Base-by-base conservation (phyloP, 2,113 vertebrate species). In the Mellivora capensis region DNA sequence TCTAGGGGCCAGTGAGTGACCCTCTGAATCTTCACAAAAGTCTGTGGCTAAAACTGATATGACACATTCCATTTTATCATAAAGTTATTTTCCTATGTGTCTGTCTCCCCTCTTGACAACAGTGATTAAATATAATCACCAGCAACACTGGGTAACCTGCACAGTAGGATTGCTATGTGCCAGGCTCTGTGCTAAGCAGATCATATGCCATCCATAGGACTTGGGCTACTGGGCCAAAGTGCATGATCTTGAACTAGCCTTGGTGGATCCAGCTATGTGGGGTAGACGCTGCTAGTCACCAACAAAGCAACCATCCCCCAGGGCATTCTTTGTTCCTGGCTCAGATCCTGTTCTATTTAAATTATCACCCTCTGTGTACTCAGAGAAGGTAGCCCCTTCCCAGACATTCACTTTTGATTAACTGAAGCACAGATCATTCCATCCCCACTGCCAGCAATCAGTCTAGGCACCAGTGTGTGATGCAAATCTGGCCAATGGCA, bases 121-220 rank as follows among this genome's bases (percentile, higher is more conserved):
- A 47, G 39, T 29, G 23, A n/a, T 0, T 59, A 37, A 77, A 21
- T 12, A 42, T 7, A 23, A 37, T 87, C 25, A 77, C n/a, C 69
- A 11, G 54, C 18, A 21, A 17, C 34, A 11, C 6, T 8, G 7
- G 20, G 39, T 7, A 54, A 52, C 5, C n/a, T 85, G n/a, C n/a
- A 96, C 64, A 74, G n/a, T 82, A 27, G 13, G 42, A 2, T 1
- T 39, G 61, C 39, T 34, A 6, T 4, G 27, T 17, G n/a, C 21
- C 34, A 29, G 7, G 29, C 25, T 74, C 11, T 29, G 20, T 57
- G 79, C 20, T 7, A 59, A 84, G 42, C 1, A 5, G n/a, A 37
- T 47, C 17, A 3, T 4, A 25, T 4, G 11, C 23, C 27, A 39
- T 7, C 71, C 9, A 0, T 3, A 6, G 44, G 27, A 23, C 25